Evolutionary conservation across 2,888 invertebrate genomes (phyloP), one percentile per base, ranked within the genome.

Genomic region (Troglohyphantes excavatus): DNA sequence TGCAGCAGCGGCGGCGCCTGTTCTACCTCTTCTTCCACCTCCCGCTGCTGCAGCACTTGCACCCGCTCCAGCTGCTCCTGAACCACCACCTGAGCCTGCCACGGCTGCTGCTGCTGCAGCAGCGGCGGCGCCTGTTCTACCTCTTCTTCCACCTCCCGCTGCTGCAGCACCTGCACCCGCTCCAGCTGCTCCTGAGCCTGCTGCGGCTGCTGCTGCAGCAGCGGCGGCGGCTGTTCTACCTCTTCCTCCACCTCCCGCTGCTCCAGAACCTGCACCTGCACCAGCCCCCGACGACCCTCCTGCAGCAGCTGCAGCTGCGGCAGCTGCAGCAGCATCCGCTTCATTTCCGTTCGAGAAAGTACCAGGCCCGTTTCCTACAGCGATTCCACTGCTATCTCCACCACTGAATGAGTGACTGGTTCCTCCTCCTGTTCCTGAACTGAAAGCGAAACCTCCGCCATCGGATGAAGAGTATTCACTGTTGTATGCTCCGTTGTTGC

Each of bases 81-180:
- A 29, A n/a, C 65, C 6, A 1, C 65, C 13, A 11, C n/a, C 7
- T 61, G 17, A 13, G 7, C 61, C 26, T 27, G 13, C 27, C 21
- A 26, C 65, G 3, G 7, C 5, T n/a, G 27, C 65, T 26, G 65
- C 65, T 0, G 65, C 23, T 11, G 19, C 17, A 29, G 68, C 33
- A 33, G 68, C 68, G 17, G 68, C 29, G 3, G 33, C 68, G 6
- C 23, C 63, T 21, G 68, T 19, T 29, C 33, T 17, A 6, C 33
- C 39, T n/a, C 33, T 17, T 17, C 17, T 13, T 27, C 29, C 68
- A n/a, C 26, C 19, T 13, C 29, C 29, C 2, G 43, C 13, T 11
- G 72, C 19, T 46, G 43, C 72, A 11, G 72, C 33, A 13, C 23
- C 72, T 19, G 72, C 72, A 19, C 27, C 70, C 5, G n/a, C 70